Conservation (phyloP, 1,140 invertebrate genomes). For the Drosophila serrata region DNA sequence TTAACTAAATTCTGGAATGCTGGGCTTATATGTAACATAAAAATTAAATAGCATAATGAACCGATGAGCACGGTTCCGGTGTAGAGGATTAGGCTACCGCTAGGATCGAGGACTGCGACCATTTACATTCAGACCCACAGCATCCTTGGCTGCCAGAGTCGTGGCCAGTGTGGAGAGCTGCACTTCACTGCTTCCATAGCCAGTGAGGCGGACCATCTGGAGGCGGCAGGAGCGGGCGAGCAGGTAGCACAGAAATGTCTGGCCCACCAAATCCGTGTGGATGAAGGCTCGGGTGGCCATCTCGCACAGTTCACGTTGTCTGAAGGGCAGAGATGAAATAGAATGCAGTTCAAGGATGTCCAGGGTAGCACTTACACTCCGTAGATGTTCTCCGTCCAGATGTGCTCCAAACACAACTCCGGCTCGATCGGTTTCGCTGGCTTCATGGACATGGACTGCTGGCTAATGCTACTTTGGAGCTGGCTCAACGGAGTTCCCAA, state of each 20-base stretch:
- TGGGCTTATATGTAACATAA: too few species aligned
- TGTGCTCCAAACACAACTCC: constrained; percentile 93
- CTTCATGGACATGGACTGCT: constrained; percentile 74
- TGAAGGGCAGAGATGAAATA: constrained; percentile 32
- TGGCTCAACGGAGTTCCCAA: constrained; percentile 70
- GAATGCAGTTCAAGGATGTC: too few species aligned
- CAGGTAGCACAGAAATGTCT: constrained; percentile 94
- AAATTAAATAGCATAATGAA: too few species aligned
- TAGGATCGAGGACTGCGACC: constrained; percentile 92
- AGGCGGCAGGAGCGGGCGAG: constrained; percentile 89
- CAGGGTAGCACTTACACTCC: constrained; percentile 62
- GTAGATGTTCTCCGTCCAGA: constrained; percentile 93
- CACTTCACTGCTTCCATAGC: constrained; percentile 87
- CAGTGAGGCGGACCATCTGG: constrained; percentile 91
- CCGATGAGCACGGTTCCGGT: constrained; percentile 91
- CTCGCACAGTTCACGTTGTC: constrained; percentile 83
- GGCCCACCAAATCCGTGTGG: constrained; percentile 92
- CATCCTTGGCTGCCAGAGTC: constrained; percentile 93
- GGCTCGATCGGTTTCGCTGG: constrained; percentile 91
- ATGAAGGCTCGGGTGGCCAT: constrained; percentile 92
- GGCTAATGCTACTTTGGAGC: constrained; percentile 73
- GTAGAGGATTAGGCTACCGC: constrained; percentile 92
- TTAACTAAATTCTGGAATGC: too few species aligned
- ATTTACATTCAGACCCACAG: constrained; percentile 91
- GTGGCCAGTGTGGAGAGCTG: constrained; percentile 91